Percentiles rank a stretch among this genome's conserved stretches.
phyloP scores from a whole-genome alignment of 2,113 vertebrate species.

The Coptodon bakossiorum region DNA sequence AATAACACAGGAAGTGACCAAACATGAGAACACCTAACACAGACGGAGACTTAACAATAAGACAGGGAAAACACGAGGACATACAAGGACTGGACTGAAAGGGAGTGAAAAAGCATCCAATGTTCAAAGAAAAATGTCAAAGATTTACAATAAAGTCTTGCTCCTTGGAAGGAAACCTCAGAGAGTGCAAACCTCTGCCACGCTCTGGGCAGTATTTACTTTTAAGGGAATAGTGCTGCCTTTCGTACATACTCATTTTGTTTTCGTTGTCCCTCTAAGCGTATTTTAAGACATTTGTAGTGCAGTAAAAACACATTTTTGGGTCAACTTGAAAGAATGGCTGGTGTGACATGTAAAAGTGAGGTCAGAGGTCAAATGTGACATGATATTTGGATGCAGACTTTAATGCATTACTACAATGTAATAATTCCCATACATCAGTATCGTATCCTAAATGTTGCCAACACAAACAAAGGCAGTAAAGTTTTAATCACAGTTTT shows the following conservation, averaged over 20 bases:
- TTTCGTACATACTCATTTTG: neutral
- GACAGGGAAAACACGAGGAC: accelerated
- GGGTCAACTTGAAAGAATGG: neutral
- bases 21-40: neutral
- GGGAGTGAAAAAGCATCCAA: neutral
- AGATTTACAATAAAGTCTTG: neutral
- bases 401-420: neutral
- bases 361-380: neutral
- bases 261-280: accelerated
- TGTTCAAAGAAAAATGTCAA: neutral
- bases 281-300: neutral
- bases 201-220: neutral
- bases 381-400: neutral
- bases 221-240: neutral
- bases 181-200: neutral
- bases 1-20: neutral
- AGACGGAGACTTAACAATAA: neutral
- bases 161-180: neutral
- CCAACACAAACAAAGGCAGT: neutral
- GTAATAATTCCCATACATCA: neutral
- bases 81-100: neutral
- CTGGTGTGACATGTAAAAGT: neutral
- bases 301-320: neutral
- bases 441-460: neutral
- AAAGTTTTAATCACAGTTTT: neutral